These are phyloP conservation scores for Dendrocincla tyrannina DNA, from an alignment of 2,797 vertebrate species.

Conservation along the genomic window DNA sequence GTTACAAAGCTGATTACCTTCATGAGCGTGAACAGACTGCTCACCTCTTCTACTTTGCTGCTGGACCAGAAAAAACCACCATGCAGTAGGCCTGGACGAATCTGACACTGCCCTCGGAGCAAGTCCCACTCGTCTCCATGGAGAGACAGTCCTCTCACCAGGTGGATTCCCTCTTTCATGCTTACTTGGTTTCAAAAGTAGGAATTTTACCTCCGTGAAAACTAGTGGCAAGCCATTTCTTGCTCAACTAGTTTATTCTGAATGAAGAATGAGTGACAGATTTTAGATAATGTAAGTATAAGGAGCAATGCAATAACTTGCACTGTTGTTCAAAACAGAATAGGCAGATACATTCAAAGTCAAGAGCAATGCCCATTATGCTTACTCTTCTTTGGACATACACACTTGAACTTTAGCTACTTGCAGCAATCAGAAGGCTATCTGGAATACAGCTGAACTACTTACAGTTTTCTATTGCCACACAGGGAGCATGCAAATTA, in stretches of 20 bases:
- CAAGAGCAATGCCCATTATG: not conserved
- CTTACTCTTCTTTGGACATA: not conserved
- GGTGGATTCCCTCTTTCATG: fast-evolving
- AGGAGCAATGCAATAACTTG: not conserved
- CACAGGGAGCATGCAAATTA: not conserved
- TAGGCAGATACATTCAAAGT: not conserved
- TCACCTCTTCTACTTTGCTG: not conserved
- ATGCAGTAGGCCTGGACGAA: not conserved
- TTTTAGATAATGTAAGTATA: not conserved
- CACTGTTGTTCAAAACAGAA: not conserved
- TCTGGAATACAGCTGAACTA: not conserved
- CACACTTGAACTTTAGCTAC: not conserved
- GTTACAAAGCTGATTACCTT: not conserved
- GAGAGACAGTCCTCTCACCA: not conserved
- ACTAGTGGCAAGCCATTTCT: not conserved
- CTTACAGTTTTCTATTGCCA: not conserved
- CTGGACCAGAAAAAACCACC: not conserved
- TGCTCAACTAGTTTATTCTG: not conserved
- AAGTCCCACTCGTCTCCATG: not conserved
- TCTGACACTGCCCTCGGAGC: fast-evolving
- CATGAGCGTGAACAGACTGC: not conserved
- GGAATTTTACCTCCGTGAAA: not conserved
- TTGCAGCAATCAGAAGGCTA: not conserved
- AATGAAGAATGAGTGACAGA: not conserved
- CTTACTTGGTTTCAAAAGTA: not conserved